Evolutionary conservation across 2,797 vertebrate species (phyloP), one percentile per base, ranked within the genome.

Genomic region (Ptychadena robeensis): DNA sequence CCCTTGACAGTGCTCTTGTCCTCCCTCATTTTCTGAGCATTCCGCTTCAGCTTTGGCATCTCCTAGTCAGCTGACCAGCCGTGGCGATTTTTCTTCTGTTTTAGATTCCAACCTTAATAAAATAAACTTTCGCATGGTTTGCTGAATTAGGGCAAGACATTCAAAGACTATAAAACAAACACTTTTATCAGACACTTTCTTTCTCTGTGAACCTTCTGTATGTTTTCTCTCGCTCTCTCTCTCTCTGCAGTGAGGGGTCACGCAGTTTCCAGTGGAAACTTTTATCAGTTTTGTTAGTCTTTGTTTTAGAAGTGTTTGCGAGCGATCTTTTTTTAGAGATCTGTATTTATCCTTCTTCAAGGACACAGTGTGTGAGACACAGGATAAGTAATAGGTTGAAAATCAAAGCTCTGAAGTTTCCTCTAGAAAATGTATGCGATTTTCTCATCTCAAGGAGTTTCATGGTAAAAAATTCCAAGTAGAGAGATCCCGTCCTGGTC

Each of bases 271-370:
- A 83, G 82, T 83, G 75, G 82, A 83, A 83, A 83, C 67, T 79
- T 83, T 84, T 84, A 84, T 84, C 82, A 84, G 82, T 84, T 84
- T 84, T 84, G 82, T 84, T 80, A 84, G 76, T 83, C 82, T 83
- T 83, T 83, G 75, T 83, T 79, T 77, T 53, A 71, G 76, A 83
- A 83, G 82, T 84, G 77, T 84, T 84, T 80, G 77, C 77, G 75
- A 84, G 70, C 30, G 70, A 84, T 84, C 76, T 80, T 80, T 79
- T 84, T 80, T 73, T 73, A 79, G 77, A 84, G 77, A 84, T 80
- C 82, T 83, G 63, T 84, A 79, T 74, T 84, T 84, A 84, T 80
- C 82, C 70, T 84, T 84, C 71, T 84, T 84, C 82, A 84, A 84
- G 82, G 82, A 74, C 82, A 84, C 76, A 37, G 70, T 69, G 77